Evolutionary conservation across 2,888 invertebrate genomes (phyloP), one percentile per base, ranked within the genome.

Genomic region (Athetis lepigone): DNA sequence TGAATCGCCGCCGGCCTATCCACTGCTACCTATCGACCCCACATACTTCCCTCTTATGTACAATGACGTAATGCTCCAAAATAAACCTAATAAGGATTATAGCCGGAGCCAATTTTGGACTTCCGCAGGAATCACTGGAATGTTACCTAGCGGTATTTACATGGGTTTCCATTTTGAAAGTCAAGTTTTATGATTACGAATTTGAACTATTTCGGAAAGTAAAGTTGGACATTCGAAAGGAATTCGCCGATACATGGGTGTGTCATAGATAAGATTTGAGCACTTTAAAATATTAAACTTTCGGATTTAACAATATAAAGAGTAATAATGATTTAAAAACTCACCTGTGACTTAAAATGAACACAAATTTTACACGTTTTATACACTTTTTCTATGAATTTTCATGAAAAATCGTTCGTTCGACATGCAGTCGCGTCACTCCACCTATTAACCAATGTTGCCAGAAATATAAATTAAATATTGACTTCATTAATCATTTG

Each of bases 1-100:
- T n/a, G n/a, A n/a, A n/a, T n/a, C 78, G 63, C 83, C 83, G 61
- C 84, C 85, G 77, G 78, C 82, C 79, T 79, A 79, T 75, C 74
- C 70, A 66, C 74, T 60, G 79, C 70, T 74, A 75, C 57, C 70
- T 75, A 75, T 74, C 82, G 84, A 85, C 81, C 81, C 82, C 81
- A 78, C 81, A 79, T 82, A 79, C 82, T 81, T 82, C 81, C 86
- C 79, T 80, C 75, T 47, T 80, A 79, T 55, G 83, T 83, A 84
- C 84, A 90, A 91, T 95, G 95, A 95, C 95, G 95, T 95, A 95
- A 95, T 95, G 90, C 81, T 90, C 93, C 90, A 94, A 94, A 95
- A 94, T 95, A 94, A 93, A 93, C 92, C 89, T 86, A 92, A 87
- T 90, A 93, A 82, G 93, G 92, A 90, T 90, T 90, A 89, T 85